Conservation (phyloP, 2,113 vertebrate genomes). For the Cercopithecus mona region DNA sequence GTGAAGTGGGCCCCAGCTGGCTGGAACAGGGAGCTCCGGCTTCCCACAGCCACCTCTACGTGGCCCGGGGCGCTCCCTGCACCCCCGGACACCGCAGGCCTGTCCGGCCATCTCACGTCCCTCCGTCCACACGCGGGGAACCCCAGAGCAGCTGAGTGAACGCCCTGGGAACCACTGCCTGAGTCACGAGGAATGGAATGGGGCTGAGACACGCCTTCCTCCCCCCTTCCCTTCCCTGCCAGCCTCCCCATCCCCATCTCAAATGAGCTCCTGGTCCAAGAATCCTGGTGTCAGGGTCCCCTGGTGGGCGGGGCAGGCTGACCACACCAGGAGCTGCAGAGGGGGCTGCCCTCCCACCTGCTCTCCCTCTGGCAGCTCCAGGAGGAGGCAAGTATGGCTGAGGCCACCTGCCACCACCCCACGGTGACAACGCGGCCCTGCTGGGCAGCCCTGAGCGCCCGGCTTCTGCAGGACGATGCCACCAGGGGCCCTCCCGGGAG, state of each 20-base stretch:
- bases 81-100: accelerated
- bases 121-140: background rate
- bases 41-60: background rate
- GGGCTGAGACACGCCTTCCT: no score
- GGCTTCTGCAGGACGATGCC: background rate
- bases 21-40: background rate
- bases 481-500: no score
- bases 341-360: no score
- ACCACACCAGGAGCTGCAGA: no score
- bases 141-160: background rate
- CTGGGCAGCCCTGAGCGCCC: no score
- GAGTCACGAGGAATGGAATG: no score
- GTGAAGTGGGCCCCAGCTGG: background rate
- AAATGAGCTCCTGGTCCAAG: background rate
- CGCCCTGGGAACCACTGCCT: background rate
- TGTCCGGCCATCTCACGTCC: background rate
- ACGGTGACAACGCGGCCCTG: no score
- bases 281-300: background rate
- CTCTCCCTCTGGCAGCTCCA: no score
- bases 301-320: background rate
- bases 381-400: no score
- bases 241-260: no score
- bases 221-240: background rate
- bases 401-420: no score
- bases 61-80: background rate